phyloP scores from a whole-genome alignment of 2,888 invertebrate genomes.

The Tinea trinotella region DNA sequence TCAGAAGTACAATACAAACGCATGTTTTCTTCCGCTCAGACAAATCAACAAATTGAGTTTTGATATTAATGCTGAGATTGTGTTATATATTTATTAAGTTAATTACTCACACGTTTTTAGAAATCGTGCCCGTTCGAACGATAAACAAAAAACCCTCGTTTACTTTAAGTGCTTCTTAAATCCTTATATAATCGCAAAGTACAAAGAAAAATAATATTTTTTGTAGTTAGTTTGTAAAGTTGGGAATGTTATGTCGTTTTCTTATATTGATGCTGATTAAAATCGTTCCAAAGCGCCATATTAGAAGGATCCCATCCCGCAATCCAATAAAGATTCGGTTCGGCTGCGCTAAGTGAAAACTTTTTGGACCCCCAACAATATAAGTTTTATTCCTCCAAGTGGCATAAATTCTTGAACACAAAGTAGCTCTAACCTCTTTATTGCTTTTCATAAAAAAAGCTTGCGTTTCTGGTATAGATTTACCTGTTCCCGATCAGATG shows the following conservation, averaged over 20 bases:
- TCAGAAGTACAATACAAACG: conserved; percentile 20
- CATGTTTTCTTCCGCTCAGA: conserved; percentile 3
- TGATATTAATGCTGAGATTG: neutral
- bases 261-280: conserved; percentile 13
- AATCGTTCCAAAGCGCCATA: conserved; percentile 29
- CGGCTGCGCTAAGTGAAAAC: conserved; percentile 66
- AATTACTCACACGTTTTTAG: neutral
- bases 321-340: conserved; percentile 65
- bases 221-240: neutral
- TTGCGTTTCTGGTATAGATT: conserved; percentile 54
- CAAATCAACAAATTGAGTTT: conserved; percentile 17
- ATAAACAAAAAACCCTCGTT: no score
- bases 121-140: no score
- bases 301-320: conserved; percentile 56
- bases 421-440: conserved; percentile 70
- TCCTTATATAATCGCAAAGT: neutral
- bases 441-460: conserved; percentile 67
- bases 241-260: conserved; percentile 8
- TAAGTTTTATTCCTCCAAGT: conserved; percentile 68
- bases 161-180: no score
- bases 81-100: neutral
- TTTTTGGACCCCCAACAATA: conserved; percentile 65
- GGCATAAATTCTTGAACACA: conserved; percentile 70
- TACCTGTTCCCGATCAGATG: conserved; percentile 44
- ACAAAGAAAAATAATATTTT: neutral